These are phyloP conservation scores for Gasterosteus nipponicus DNA, from an alignment of 2,113 vertebrate genomes.

Conservation along the genomic window DNA sequence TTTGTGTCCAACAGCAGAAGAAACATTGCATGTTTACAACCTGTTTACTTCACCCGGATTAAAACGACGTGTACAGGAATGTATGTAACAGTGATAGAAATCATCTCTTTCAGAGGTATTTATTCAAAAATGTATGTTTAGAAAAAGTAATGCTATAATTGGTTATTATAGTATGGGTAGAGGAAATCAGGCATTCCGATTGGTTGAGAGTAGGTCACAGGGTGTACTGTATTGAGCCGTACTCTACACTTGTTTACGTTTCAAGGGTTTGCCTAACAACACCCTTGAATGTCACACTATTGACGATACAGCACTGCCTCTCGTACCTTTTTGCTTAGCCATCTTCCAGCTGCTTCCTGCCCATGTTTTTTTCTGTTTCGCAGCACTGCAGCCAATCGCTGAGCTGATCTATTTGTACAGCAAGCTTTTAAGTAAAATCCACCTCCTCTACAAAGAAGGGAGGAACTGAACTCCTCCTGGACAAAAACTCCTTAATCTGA, in stretches of 20 bases:
- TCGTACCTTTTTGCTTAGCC: too few species aligned
- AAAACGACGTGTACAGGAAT: background rate
- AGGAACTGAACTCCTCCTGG: background rate
- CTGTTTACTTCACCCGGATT: background rate
- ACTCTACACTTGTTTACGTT: too few species aligned
- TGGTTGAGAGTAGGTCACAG: too few species aligned
- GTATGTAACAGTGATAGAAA: background rate
- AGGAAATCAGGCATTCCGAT: too few species aligned
- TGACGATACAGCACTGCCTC: too few species aligned
- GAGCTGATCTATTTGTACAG: background rate
- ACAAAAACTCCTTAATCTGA: background rate
- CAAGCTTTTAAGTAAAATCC: background rate
- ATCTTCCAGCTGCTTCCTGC: too few species aligned
- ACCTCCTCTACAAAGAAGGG: background rate
- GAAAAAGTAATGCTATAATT: too few species aligned
- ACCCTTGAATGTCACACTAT: too few species aligned
- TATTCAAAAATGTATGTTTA: background rate
- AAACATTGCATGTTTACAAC: background rate
- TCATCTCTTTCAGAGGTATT: background rate
- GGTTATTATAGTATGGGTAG: too few species aligned
- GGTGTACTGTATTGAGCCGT: too few species aligned
- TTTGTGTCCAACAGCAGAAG: background rate
- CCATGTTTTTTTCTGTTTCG: background rate
- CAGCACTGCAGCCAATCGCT: background rate
- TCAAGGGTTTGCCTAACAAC: too few species aligned